Percentiles rank a stretch among this genome's conserved stretches.
phyloP scores from a whole-genome alignment of 2,888 invertebrate species.

The Platycheirus rosarum region DNA sequence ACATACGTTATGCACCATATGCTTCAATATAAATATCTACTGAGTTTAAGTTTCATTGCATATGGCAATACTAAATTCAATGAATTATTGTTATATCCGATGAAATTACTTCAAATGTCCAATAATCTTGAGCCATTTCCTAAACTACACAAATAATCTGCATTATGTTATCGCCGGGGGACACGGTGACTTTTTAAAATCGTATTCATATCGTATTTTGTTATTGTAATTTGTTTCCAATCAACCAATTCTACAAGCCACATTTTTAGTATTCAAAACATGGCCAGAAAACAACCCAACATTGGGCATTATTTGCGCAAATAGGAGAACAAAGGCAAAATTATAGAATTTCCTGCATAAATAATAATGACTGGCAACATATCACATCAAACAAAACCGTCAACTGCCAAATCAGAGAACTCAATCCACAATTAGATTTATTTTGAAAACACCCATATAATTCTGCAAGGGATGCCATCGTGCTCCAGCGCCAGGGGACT shows the following conservation, averaged over 20 bases:
- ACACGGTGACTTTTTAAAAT: too few relatives aligned
- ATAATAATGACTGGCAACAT: constrained; percentile 66
- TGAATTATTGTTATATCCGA: too few relatives aligned
- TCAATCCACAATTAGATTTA: constrained; percentile 67
- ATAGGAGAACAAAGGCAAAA: constrained; percentile 37
- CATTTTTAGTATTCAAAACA: constrained; percentile 6
- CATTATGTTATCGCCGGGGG: too few relatives aligned
- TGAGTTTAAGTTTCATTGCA: too few relatives aligned
- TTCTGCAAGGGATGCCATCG: constrained; percentile 30
- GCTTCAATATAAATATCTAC: too few relatives aligned
- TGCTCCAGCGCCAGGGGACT: constrained; percentile 5
- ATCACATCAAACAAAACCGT: constrained; percentile 58
- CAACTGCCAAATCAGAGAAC: constrained; percentile 64
- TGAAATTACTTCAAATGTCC: too few relatives aligned
- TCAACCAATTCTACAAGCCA: constrained; percentile 42
- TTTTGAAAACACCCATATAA: constrained; percentile 66
- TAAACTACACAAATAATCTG: too few relatives aligned
- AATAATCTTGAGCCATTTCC: too few relatives aligned
- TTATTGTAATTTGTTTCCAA: too few relatives aligned
- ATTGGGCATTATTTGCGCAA: constrained; percentile 6
- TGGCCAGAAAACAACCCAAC: constrained; percentile 11
- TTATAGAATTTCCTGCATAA: constrained; percentile 59
- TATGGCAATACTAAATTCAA: too few relatives aligned
- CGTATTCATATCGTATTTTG: too few relatives aligned
- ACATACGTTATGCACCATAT: too few relatives aligned